phyloP scores from a whole-genome alignment of 2,888 invertebrate species.

The Arctia plantaginis region DNA sequence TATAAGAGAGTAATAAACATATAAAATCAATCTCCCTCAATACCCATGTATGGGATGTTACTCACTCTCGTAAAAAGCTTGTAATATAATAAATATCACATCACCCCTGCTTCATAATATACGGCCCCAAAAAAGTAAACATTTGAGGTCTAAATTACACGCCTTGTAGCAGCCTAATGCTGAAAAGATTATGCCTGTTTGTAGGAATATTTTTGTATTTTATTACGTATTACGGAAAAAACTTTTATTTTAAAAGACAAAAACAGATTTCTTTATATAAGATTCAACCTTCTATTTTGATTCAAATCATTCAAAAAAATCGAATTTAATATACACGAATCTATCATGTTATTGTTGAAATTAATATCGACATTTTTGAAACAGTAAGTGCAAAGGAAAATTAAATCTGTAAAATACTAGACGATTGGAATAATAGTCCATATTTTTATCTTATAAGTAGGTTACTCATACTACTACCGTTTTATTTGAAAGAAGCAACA shows the following conservation, averaged over 20 bases:
- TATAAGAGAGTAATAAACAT: slow-evolving; percentile 35
- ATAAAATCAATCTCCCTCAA: slow-evolving; percentile 32
- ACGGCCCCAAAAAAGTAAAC: slow-evolving; percentile 55
- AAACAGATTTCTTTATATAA: not conserved
- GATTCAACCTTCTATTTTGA: not conserved
- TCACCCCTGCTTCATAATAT: slow-evolving; percentile 50
- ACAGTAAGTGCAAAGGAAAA: not conserved
- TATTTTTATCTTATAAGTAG: no score
- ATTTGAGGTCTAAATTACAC: slow-evolving; percentile 77
- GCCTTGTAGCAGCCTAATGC: slow-evolving; percentile 62
- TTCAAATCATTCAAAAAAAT: not conserved
- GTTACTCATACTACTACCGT: no score
- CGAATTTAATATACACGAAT: no score
- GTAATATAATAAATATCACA: slow-evolving; percentile 55
- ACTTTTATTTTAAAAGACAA: slow-evolving; percentile 25
- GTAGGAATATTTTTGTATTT: slow-evolving; percentile 41
- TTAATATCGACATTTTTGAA: not conserved
- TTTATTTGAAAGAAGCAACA: no score
- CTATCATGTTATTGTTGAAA: not conserved
- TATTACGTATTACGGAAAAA: slow-evolving; percentile 44
- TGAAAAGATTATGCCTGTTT: slow-evolving; percentile 67
- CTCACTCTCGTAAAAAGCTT: slow-evolving; percentile 33
- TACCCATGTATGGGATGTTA: slow-evolving; percentile 6
- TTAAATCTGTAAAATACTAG: not conserved
- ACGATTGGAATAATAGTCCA: no score